Evolutionary conservation across 2,888 invertebrate species (phyloP).

Genomic region (Drosophila greeni): DNA sequence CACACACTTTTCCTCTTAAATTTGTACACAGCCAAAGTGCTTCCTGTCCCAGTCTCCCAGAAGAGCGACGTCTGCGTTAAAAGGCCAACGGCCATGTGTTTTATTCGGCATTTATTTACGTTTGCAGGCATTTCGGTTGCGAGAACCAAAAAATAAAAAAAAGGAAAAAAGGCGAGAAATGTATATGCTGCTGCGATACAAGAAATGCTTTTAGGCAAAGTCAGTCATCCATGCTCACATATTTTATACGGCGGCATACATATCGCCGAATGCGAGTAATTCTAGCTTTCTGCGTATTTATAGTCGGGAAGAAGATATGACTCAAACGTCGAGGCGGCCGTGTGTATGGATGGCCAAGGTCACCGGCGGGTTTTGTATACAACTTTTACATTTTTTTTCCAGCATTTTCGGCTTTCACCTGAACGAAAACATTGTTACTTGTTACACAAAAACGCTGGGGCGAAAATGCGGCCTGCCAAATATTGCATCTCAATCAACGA

Average conservation of each 20-base stretch:
- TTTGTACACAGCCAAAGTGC: conserved; percentile 33
- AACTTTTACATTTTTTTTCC: conserved; percentile 5
- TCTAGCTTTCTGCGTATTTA: conserved; percentile 30
- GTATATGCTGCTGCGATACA: conserved; percentile 16
- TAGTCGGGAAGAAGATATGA: conserved; percentile 34
- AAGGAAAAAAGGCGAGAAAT: conserved; percentile 24
- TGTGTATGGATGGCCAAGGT: conserved; percentile 17
- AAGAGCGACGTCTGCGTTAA: conserved; percentile 34
- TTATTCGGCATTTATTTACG: conserved; percentile 49
- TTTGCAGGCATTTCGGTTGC: conserved; percentile 18
- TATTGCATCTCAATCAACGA: conserved; percentile 7
- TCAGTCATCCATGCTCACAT: conserved; percentile 22
- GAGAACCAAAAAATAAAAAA: background rate
- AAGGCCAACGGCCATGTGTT: conserved; percentile 52
- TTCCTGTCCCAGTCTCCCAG: conserved; percentile 39
- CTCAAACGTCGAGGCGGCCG: conserved; percentile 4
- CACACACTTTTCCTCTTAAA: conserved; percentile 13
- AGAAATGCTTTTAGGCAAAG: conserved; percentile 43
- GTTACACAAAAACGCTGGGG: background rate
- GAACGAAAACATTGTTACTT: conserved; percentile 1
- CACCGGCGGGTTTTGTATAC: conserved; percentile 1
- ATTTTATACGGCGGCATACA: conserved; percentile 16
- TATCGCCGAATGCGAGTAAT: conserved; percentile 18
- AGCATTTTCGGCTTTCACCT: conserved; percentile 11
- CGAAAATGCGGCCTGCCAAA: background rate